Evolutionary conservation across 2,888 invertebrate genomes (phyloP), one percentile per base, ranked within the genome.

Genomic region (Agrotis segetum): DNA sequence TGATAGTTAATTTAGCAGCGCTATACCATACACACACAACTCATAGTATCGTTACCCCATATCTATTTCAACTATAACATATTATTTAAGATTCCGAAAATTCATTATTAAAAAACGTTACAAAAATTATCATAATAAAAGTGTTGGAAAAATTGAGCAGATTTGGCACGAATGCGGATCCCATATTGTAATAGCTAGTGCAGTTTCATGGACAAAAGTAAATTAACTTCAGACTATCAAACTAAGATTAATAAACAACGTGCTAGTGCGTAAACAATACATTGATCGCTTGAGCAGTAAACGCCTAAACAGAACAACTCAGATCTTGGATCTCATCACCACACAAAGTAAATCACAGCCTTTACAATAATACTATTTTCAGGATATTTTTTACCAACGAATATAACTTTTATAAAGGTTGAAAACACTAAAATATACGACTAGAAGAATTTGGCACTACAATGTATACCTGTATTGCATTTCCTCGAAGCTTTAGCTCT

Each of bases 301-400:
- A 84, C 73, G 84, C 83, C 67, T 79, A 84, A 89, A 85, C 71
- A 84, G 88, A 90, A 87, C 70, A 88, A 89, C 86, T 81, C 84
- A 89, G 90, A 93, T 93, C 92, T 91, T 89, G 87, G 92, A 92
- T 93, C 92, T 88, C 88, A 90, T 88, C 88, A 91, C 88, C 88
- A 89, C 88, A 91, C 88, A 94, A 95, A 95, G 88, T 89, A 93
- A 95, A 91, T 96, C 96, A 96, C 96, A 96, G 96, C 96, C 95
- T 90, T 93, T 86, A 93, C 88, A 92, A 91, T 92, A 92, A 92
- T 88, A 85, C 82, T 85, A 83, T 85, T 85, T 74, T 82, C 75
- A 79, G 84, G 75, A 82, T 79, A 78, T 72, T 79, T 73, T 78
- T 69, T 83, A 79, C 62, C 74, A 85, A 85, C 71, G 62, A 78